Percentiles rank a stretch among this genome's conserved stretches.
phyloP scores from a whole-genome alignment of 2,888 invertebrate species.

The Pheosia gnoma region DNA sequence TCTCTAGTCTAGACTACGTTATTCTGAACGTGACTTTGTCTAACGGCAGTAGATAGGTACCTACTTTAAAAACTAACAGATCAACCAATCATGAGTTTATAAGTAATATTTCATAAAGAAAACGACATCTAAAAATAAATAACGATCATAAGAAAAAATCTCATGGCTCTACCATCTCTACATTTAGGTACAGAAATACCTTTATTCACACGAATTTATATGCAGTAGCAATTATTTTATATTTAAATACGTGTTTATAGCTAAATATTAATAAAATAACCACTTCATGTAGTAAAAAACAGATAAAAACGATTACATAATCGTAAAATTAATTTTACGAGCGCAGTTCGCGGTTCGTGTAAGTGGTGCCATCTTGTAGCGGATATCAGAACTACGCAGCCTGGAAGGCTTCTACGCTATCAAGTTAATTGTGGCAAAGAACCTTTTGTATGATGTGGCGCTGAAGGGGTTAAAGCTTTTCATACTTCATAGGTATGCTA shows the following conservation, averaged over 20 bases:
- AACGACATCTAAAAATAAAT: not conserved
- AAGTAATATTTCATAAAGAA: not conserved
- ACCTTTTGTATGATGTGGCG: slow-evolving; percentile 51
- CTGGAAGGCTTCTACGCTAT: slow-evolving; percentile 69
- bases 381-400: slow-evolving; percentile 52
- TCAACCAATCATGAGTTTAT: not conserved
- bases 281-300: slow-evolving; percentile 24
- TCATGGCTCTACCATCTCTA: not conserved
- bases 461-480: slow-evolving; percentile 22
- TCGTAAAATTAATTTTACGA: slow-evolving; percentile 31
- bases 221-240: slow-evolving; percentile 5
- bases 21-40: no score
- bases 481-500: no score
- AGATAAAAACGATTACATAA: slow-evolving; percentile 36
- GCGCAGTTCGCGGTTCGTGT: slow-evolving; percentile 33
- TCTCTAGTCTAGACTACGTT: no score
- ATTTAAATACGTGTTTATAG: slow-evolving; percentile 9
- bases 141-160: not conserved
- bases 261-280: slow-evolving; percentile 10
- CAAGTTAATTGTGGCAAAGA: slow-evolving; percentile 52
- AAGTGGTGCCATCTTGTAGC: slow-evolving; percentile 64
- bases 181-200: not conserved
- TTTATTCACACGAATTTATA: not conserved
- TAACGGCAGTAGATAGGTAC: no score
- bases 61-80: no score